Percentiles rank a stretch among this genome's conserved stretches.
Conservation (phyloP, 1,140 invertebrate species). For the Brachionus manjavacas region DNA sequence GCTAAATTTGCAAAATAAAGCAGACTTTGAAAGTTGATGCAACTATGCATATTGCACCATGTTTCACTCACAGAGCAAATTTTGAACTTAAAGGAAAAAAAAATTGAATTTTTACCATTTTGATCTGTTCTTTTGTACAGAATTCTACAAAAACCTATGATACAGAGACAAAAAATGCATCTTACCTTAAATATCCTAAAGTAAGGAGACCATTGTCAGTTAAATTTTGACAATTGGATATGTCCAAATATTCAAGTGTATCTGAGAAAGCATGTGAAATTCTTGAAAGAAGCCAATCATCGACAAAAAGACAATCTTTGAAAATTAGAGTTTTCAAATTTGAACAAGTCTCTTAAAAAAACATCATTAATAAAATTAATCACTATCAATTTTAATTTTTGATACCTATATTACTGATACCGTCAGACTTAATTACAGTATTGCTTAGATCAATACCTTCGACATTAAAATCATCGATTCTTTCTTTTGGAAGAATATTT, state of each 20-base stretch:
- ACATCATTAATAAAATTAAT: too few species aligned
- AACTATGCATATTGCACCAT: too few species aligned
- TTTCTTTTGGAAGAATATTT: not conserved
- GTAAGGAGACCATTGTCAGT: constrained; percentile 9
- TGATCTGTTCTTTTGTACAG: too few species aligned
- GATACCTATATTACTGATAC: constrained; percentile 23
- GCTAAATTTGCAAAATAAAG: too few species aligned
- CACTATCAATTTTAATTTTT: not conserved
- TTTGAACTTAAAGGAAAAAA: too few species aligned
- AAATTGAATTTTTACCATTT: too few species aligned
- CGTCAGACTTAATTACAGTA: constrained; percentile 8
- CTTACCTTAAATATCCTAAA: constrained; percentile 16
- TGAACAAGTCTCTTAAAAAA: not conserved
- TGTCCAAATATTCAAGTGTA: not conserved
- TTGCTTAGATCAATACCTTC: constrained; percentile 21
- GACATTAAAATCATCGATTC: not conserved
- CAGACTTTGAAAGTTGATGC: too few species aligned
- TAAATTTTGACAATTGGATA: not conserved
- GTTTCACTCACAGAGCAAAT: too few species aligned
- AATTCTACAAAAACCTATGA: too few species aligned
- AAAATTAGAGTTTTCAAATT: not conserved
- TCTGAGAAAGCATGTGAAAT: not conserved
- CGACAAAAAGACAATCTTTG: not conserved
- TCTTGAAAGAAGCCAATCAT: constrained; percentile 17
- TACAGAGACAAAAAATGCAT: not conserved